Conservation (phyloP, 2,797 vertebrate genomes). For the Micromesistius poutassou region DNA sequence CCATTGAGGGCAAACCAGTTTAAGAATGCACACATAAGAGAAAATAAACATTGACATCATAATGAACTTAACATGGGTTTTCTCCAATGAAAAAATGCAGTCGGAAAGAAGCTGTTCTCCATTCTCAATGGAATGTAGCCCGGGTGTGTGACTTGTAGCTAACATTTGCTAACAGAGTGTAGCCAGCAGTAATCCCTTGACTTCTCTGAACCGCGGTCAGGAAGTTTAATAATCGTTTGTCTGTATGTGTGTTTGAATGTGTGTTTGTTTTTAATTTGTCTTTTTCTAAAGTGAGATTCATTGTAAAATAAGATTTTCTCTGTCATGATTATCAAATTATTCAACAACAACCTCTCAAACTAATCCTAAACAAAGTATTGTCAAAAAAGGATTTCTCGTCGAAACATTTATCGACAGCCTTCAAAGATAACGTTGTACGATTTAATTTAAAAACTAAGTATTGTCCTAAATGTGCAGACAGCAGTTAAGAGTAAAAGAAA, state of each 20-base stretch:
- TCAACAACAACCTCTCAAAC: too few relatives aligned
- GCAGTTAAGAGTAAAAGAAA: background rate
- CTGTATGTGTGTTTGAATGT: background rate
- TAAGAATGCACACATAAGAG: background rate
- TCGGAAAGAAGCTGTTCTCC: background rate
- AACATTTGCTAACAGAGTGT: slow-evolving; percentile 19
- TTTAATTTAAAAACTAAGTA: background rate
- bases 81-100: background rate
- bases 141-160: slow-evolving; percentile 21
- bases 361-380: background rate
- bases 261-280: too few relatives aligned
- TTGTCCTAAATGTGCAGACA: background rate
- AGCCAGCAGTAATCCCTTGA: slow-evolving; percentile 6
- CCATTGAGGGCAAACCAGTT: background rate
- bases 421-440: background rate
- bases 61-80: background rate
- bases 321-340: background rate
- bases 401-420: background rate
- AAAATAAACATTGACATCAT: background rate
- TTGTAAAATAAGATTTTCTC: background rate
- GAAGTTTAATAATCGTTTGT: background rate
- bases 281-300: too few relatives aligned
- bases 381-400: background rate
- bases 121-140: slow-evolving; percentile 1
- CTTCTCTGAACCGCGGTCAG: background rate